Evolutionary conservation across 2,797 vertebrate species (phyloP), one percentile per base, ranked within the genome.

Genomic region (Yasuhikotakia modesta): DNA sequence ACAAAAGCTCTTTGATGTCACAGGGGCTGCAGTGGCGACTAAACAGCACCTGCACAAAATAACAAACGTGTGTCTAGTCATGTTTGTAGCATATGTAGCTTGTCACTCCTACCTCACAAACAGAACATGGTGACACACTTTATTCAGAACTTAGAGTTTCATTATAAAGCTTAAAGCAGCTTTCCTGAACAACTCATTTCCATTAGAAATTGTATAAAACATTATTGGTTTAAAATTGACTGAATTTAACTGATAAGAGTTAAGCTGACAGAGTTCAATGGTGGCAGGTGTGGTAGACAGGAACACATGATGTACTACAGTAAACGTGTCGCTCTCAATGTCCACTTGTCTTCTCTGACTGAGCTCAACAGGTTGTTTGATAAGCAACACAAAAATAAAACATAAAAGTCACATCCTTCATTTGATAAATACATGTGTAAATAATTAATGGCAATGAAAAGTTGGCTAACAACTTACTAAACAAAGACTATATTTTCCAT

Each of bases 1-100:
- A 97, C 81, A 98, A 91, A 22, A 99, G 93, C 81, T 97, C 97
- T 91, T 96, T 97, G 85, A 99, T 97, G 84, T 98, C 97, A 85
- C 91, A 95, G 21, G 97, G 94, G 86, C 93, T 97, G 90, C 97
- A 98, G 89, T 93, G 92, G 13, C 73, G 65, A 78, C 91, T 94
- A 87, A 95, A 93, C 66, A 93, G 86, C 87, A 94, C 93, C 93
- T 94, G 87, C 2, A 45, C 80, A 45, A 45, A 46, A 81, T 73
- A n/a, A 61, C 39, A 71, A 57, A 30, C 22, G 39, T 76, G 45
- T 43, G 32, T 53, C 8, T n/a, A n/a, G n/a, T n/a, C n/a, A n/a
- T n/a, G n/a, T n/a, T n/a, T n/a, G n/a, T n/a, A n/a, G n/a, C n/a
- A n/a, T n/a, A n/a, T n/a, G n/a, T n/a, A n/a, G n/a, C n/a, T n/a